Evolutionary conservation across 2,797 vertebrate genomes (phyloP), one percentile per base, ranked within the genome.

Genomic region (Eupleurogrammus muticus): DNA sequence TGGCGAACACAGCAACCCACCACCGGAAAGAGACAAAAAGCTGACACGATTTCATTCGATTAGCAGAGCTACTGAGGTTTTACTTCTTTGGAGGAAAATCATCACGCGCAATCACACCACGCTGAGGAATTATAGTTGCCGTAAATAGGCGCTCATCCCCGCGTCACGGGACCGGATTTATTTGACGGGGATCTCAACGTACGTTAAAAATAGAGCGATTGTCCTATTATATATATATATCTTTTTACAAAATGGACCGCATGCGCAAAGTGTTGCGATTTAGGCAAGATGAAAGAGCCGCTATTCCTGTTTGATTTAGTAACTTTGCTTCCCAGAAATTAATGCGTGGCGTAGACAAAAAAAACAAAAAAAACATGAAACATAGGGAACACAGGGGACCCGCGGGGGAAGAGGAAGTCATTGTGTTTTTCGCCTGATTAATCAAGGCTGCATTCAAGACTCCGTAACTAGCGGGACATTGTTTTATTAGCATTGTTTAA

Each of bases 371-470:
- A 42, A 66, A 54, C 20, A 50, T 36, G 9, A 50, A 83, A 68
- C 59, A 66, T 51, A 81, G 35, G 58, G 59, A 86, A 57, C 82
- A 85, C 79, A 32, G 14, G 85, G 87, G 81, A 86, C 68, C 28
- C 19, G 35, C 5, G 5, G 66, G 60, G n/a, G 28, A 71, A 34
- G 40, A 77, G 65, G 64, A 80, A 86, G 81, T 83, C 60, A 85
- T 84, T 86, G 81, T 87, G 78, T 60, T 82, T n/a, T 68, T 78
- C 28, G 50, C 78, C 82, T 91, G 85, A 91, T 89, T 89, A 89
- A 89, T 88, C 83, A 83, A 84, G 65, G 19, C 61, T 8, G 47
- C 32, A 61, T 84, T 87, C 70, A 6, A 81, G 63, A 71, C 70
- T 51, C 44, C 3, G 51, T 48, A 73, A 76, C 79, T 34, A 32